A percentile compares a stretch with the other conserved stretches of the same genome.
phyloP scores from a whole-genome alignment of 1,140 invertebrate species.

The Drosophila leontia region DNA sequence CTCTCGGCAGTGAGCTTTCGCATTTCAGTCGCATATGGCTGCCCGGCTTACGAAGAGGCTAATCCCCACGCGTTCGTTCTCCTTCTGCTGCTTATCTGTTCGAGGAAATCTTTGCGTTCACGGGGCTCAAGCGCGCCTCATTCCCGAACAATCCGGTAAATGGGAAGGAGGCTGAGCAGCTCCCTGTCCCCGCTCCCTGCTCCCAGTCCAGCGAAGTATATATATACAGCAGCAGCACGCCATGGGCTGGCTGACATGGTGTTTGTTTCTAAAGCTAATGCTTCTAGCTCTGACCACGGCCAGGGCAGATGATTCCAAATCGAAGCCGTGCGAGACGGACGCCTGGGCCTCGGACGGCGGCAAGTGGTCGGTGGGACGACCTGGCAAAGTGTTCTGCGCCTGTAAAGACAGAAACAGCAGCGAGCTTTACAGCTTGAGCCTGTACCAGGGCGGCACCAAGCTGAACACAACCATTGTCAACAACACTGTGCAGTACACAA shows the following conservation, averaged over 20 bases:
- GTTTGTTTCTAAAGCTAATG: conserved; percentile 1
- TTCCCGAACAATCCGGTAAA: no score
- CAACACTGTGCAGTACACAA: background rate
- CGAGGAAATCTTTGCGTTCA: background rate
- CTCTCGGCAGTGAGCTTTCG: background rate
- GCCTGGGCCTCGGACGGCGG: background rate
- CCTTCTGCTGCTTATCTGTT: conserved; percentile 1
- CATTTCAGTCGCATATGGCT: background rate
- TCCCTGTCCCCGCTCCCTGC: background rate
- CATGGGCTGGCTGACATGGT: background rate
- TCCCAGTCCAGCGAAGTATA: background rate
- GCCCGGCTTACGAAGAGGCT: background rate
- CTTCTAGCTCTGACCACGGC: background rate
- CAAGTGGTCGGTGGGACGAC: background rate
- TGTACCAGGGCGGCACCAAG: fast-evolving
- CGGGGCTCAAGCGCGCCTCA: background rate
- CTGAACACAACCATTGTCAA: background rate
- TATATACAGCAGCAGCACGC: background rate
- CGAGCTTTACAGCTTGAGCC: background rate
- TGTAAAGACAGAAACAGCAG: background rate
- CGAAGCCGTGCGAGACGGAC: fast-evolving
- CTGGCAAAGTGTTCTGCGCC: background rate
- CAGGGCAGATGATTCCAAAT: background rate
- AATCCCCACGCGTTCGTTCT: background rate
- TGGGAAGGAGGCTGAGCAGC: background rate